A percentile compares a stretch with the other conserved stretches of the same genome.
Evolutionary conservation across 2,888 invertebrate genomes (phyloP).

Genomic region (Selenia dentaria): DNA sequence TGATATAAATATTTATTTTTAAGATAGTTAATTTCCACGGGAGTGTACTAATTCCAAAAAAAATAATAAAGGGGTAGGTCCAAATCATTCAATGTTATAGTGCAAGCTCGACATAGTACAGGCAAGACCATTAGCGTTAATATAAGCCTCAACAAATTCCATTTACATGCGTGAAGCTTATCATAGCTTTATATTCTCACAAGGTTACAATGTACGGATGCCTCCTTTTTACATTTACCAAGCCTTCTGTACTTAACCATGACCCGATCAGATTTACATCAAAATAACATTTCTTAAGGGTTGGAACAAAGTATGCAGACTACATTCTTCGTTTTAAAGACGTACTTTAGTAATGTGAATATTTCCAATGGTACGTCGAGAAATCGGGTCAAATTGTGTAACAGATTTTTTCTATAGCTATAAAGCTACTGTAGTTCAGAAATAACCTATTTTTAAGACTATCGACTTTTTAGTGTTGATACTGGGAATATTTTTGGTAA

Average conservation of each 20-base stretch:
- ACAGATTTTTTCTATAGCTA: background rate
- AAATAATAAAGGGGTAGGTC: no score
- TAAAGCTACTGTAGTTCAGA: no score
- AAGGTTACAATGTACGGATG: conserved; percentile 10
- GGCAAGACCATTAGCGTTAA: no score
- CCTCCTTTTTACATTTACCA: conserved; percentile 2
- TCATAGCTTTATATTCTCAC: conserved; percentile 7
- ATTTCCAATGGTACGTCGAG: conserved; percentile 1
- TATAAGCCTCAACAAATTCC: no score
- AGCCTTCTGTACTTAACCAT: conserved; percentile 7
- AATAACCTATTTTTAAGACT: no score
- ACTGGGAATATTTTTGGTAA: no score
- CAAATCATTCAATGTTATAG: no score
- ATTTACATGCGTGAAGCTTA: background rate
- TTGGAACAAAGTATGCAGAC: conserved; percentile 6
- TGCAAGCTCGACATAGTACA: no score
- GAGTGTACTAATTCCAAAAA: no score
- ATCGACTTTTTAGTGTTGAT: no score
- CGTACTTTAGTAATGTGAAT: conserved; percentile 8
- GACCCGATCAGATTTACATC: conserved; percentile 14
- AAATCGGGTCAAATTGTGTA: conserved; percentile 12
- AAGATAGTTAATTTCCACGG: no score
- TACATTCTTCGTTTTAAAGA: conserved; percentile 8
- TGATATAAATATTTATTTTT: no score
- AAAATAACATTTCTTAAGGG: conserved; percentile 7